Conservation (phyloP, 2,113 vertebrate species). For the Dolichotis patagonum region DNA sequence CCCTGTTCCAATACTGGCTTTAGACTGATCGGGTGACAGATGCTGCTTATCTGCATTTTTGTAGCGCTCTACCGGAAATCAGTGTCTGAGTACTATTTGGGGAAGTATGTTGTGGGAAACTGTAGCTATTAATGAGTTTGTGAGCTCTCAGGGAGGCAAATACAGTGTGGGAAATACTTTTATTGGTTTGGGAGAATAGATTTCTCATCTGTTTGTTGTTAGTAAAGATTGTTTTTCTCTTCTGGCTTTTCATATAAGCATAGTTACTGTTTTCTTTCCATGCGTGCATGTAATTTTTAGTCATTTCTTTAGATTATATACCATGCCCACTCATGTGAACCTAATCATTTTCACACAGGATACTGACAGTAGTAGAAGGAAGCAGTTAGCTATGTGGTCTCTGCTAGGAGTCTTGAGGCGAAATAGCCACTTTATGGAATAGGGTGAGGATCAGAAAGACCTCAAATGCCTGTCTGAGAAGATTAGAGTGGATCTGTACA, state of each 20-base stretch:
- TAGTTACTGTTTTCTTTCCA: background rate
- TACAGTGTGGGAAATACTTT: constrained; percentile 19
- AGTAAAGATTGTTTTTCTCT: constrained; percentile 14
- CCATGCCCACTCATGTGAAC: background rate
- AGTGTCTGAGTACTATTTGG: constrained; percentile 59
- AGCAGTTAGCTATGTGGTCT: background rate
- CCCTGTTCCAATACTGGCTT: background rate
- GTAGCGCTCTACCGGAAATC: constrained; percentile 24
- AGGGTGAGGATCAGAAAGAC: background rate
- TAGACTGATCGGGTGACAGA: background rate
- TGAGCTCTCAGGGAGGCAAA: background rate
- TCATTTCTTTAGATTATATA: background rate
- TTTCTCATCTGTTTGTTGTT: constrained; percentile 33
- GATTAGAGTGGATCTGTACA: background rate
- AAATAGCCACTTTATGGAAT: background rate
- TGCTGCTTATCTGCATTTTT: constrained; percentile 43
- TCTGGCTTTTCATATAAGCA: background rate
- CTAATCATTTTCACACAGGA: background rate
- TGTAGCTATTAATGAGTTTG: constrained; percentile 47
- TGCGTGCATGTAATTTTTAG: background rate
- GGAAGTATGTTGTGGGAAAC: constrained; percentile 62
- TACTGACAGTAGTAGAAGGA: background rate
- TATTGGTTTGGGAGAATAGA: background rate
- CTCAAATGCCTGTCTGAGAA: background rate
- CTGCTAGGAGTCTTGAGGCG: background rate